Evolutionary conservation across 2,113 vertebrate species (phyloP).

Genomic region (Gallinago undulata): DNA sequence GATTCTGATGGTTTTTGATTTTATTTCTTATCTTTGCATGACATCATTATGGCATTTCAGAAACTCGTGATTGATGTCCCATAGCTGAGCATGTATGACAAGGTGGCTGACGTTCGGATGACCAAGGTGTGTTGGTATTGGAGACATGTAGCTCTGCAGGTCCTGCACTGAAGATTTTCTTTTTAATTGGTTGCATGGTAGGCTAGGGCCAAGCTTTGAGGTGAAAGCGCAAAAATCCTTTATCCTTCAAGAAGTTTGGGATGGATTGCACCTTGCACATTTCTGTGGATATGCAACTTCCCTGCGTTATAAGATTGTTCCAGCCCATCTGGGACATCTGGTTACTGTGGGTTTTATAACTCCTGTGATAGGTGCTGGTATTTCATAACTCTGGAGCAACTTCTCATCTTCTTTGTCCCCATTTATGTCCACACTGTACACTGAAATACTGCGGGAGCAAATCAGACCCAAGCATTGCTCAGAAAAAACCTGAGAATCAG

Average conservation of each 20-base stretch:
- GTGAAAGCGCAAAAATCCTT: not conserved
- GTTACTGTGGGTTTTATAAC: not conserved
- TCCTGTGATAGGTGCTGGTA: not conserved
- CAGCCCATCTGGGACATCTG: not conserved
- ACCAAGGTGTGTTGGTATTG: not conserved
- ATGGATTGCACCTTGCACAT: not conserved
- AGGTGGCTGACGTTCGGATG: not conserved
- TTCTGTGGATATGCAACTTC: not conserved
- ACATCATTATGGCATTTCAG: not conserved
- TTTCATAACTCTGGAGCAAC: not conserved
- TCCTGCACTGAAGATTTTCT: not conserved
- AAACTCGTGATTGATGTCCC: not conserved
- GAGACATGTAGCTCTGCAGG: not conserved
- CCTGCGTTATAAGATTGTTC: not conserved
- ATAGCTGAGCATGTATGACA: accelerated
- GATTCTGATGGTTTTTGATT: not conserved
- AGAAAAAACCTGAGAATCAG: not conserved
- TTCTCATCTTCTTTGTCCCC: not conserved
- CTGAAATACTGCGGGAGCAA: not conserved
- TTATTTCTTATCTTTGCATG: not conserved
- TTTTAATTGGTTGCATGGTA: not conserved
- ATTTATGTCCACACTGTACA: not conserved
- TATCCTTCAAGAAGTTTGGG: not conserved
- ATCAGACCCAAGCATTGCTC: not conserved
- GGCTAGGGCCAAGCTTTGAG: not conserved